These are phyloP conservation scores for Lasiurus cinereus DNA, from an alignment of 2,113 vertebrate species.

Conservation along the genomic window DNA sequence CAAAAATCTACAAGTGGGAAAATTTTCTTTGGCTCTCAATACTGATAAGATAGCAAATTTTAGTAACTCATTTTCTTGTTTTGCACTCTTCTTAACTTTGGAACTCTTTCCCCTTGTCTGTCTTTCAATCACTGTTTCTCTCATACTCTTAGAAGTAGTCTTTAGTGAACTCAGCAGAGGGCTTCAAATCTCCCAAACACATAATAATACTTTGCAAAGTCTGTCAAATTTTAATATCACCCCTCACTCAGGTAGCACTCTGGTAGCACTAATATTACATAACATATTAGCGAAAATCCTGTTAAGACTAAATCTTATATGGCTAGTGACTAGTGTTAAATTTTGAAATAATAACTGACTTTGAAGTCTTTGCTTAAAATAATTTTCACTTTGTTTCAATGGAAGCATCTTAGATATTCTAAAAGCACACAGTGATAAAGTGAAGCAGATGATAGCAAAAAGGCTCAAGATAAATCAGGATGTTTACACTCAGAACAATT, in stretches of 20 bases:
- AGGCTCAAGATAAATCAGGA: background rate
- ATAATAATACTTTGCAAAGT: background rate
- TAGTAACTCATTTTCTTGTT: background rate
- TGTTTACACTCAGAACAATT: background rate
- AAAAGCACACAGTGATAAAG: background rate
- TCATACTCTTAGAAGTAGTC: background rate
- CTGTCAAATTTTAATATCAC: background rate
- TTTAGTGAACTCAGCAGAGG: background rate
- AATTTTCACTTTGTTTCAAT: background rate
- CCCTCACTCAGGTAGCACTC: background rate
- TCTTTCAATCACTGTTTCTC: background rate
- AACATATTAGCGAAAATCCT: background rate
- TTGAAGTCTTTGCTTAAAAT: background rate
- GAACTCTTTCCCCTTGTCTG: background rate
- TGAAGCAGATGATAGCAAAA: background rate
- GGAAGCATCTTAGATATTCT: background rate
- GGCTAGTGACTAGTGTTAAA: background rate
- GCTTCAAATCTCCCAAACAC: background rate
- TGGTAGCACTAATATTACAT: background rate
- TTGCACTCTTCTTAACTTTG: background rate
- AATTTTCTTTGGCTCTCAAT: background rate
- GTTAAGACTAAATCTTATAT: background rate
- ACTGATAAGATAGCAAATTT: background rate
- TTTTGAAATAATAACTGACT: background rate
- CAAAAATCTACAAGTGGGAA: background rate